Evolutionary conservation across 2,113 vertebrate species (phyloP).

Genomic region (Rhinoptilus africanus): DNA sequence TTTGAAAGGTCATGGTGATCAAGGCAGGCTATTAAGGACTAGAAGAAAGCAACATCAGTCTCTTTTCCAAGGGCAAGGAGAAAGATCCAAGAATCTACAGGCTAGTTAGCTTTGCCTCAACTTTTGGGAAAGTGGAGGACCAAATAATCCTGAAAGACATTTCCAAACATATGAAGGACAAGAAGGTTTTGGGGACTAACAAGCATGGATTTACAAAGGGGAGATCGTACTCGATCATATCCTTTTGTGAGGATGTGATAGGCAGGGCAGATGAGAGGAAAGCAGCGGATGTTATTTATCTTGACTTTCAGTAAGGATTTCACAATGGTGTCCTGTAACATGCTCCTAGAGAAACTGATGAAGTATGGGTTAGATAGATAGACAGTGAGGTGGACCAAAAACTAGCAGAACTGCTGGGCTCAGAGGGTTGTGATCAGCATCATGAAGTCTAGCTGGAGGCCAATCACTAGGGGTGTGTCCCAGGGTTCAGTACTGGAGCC

Average conservation of each 20-base stretch:
- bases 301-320: neutral
- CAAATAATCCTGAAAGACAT: neutral
- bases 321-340: neutral
- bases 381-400: neutral
- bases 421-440: neutral
- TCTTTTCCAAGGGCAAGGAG: neutral
- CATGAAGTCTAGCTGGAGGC: neutral
- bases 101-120: neutral
- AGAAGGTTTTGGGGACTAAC: neutral
- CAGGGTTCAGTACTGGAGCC: neutral
- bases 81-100: neutral
- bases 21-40: neutral
- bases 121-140: neutral
- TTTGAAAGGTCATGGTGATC: neutral
- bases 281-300: neutral
- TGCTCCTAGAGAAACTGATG: neutral
- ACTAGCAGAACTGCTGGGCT: neutral
- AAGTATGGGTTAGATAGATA: neutral
- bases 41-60: fast-evolving
- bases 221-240: neutral
- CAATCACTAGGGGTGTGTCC: neutral
- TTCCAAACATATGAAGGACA: neutral
- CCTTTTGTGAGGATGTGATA: neutral
- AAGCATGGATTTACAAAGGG: neutral
- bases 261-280: neutral